A percentile compares a stretch with the other conserved stretches of the same genome.
These are phyloP conservation scores for Spisula solida DNA, from an alignment of 2,888 invertebrate genomes.

Conservation along the genomic window DNA sequence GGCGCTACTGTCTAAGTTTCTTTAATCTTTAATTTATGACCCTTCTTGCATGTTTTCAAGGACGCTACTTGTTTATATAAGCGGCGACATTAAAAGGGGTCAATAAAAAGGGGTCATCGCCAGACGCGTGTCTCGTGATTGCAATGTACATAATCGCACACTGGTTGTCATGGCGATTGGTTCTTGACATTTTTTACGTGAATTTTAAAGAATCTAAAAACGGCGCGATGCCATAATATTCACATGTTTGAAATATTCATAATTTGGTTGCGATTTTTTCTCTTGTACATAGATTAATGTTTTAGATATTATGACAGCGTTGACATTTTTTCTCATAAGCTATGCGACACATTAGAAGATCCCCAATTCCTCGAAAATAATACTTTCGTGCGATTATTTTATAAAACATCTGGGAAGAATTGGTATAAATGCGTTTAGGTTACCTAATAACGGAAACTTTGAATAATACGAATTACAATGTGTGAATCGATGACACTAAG, in stretches of 20 bases:
- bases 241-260: no score
- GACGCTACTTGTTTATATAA: conserved; percentile 35
- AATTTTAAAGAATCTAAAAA: neutral
- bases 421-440: neutral
- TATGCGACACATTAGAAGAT: no score
- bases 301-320: no score
- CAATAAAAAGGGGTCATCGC: conserved; percentile 10
- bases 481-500: conserved; percentile 49
- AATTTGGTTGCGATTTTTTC: no score
- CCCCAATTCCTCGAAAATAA: neutral
- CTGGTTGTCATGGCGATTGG: conserved; percentile 24
- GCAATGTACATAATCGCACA: conserved; percentile 29
- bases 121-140: conserved; percentile 40
- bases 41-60: conserved; percentile 10
- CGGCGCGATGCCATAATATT: no score
- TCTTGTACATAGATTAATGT: no score
- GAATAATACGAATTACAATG: conserved; percentile 26
- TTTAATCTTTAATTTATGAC: conserved; percentile 17
- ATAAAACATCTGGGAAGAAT: neutral
- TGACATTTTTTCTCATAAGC: no score
- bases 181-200: conserved; percentile 13
- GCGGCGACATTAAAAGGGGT: conserved; percentile 38
- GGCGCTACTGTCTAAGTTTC: conserved; percentile 24
- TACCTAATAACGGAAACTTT: conserved; percentile 44
- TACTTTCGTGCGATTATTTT: conserved; percentile 17